These are phyloP conservation scores for Tholera decimalis DNA, from an alignment of 2,888 invertebrate genomes.

Conservation along the genomic window DNA sequence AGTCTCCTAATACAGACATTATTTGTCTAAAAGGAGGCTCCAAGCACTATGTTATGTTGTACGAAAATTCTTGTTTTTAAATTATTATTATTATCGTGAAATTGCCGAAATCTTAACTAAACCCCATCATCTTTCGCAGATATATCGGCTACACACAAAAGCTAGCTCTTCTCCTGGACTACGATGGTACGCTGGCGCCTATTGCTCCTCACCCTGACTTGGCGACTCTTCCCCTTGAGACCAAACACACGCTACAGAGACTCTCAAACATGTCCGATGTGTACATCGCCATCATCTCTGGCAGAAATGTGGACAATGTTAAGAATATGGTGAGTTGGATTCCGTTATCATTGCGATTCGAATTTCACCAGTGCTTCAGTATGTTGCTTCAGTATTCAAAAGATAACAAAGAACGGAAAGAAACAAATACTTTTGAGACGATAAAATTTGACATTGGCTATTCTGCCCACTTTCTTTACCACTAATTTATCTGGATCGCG, in stretches of 20 bases:
- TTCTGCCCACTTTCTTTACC: neutral
- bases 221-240: slow-evolving; percentile 96
- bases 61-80: too few species aligned
- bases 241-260: slow-evolving; percentile 95
- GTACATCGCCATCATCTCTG: slow-evolving; percentile 96
- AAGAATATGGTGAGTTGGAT: slow-evolving; percentile 94
- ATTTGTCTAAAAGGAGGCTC: too few species aligned
- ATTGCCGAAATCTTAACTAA: neutral
- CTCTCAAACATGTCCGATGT: slow-evolving; percentile 96
- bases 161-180: slow-evolving; percentile 95
- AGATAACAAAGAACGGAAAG: neutral
- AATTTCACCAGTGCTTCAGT: neutral
- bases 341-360: neutral
- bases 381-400: neutral
- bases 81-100: too few species aligned
- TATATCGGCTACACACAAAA: slow-evolving; percentile 97
- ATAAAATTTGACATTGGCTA: neutral
- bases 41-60: too few species aligned
- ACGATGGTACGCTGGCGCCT: slow-evolving; percentile 97
- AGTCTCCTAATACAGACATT: too few species aligned
- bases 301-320: slow-evolving; percentile 96
- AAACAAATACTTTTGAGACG: neutral
- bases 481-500: neutral
- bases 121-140: slow-evolving; percentile 81
- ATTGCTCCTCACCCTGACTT: slow-evolving; percentile 97